Conservation (phyloP, 2,113 vertebrate genomes). For the Tringa solitaria region DNA sequence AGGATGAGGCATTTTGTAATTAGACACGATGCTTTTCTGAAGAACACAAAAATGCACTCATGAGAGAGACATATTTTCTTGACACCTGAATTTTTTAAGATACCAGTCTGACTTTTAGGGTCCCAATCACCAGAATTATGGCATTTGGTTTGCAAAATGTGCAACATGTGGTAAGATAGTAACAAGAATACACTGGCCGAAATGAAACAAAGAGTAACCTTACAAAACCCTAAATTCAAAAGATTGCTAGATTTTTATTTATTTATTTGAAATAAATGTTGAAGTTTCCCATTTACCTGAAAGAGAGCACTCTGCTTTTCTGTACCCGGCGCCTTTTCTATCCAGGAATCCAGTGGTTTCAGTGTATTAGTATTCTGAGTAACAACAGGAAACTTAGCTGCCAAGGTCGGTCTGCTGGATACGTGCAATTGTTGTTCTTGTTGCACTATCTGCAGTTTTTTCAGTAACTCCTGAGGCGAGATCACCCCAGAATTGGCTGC, state of each 20-base stretch:
- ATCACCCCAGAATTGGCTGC: conserved; percentile 68
- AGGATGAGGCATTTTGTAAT: background rate
- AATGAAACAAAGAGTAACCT: background rate
- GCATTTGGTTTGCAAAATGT: background rate
- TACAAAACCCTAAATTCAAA: background rate
- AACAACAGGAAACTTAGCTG: conserved; percentile 82
- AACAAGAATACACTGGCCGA: background rate
- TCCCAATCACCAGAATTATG: background rate
- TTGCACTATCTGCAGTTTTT: conserved; percentile 87
- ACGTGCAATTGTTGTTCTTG: conserved; percentile 82
- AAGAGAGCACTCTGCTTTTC: conserved; percentile 76
- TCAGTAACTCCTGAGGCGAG: conserved; percentile 87
- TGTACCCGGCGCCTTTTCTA: conserved; percentile 33
- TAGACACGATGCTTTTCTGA: background rate
- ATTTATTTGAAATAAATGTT: background rate
- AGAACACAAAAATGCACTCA: background rate
- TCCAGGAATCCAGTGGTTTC: conserved; percentile 69
- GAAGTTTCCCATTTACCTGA: conserved; percentile 74
- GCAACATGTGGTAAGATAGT: background rate
- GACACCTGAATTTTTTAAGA: background rate
- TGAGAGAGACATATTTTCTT: background rate
- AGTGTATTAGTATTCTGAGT: conserved; percentile 23
- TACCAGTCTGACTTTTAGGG: background rate
- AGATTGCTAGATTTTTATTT: background rate
- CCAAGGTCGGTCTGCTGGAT: conserved; percentile 73